A percentile compares a stretch with the other conserved stretches of the same genome.
Conservation (phyloP, 2,113 vertebrate species). For the Solea senegalensis region DNA sequence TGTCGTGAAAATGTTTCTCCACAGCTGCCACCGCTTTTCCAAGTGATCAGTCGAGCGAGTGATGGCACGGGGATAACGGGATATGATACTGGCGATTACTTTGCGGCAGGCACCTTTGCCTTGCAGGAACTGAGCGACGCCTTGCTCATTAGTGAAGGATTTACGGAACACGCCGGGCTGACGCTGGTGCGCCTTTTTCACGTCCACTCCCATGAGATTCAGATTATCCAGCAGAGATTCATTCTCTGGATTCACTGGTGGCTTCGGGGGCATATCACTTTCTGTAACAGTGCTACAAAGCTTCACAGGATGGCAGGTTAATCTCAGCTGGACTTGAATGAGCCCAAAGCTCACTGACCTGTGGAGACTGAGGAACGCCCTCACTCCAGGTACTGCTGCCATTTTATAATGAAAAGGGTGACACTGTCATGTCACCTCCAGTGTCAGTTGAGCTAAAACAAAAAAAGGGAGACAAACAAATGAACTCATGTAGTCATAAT, state of each 20-base stretch:
- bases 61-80: conserved; percentile 81
- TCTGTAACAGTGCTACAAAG: conserved; percentile 17
- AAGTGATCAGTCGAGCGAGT: conserved; percentile 78
- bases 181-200: conserved; percentile 74
- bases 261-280: not conserved
- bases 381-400: conserved; percentile 33
- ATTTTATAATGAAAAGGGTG: conserved; percentile 32
- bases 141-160: conserved; percentile 75
- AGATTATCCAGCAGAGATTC: conserved; percentile 77
- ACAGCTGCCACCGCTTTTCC: conserved; percentile 82
- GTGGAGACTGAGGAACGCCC: conserved; percentile 24
- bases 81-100: conserved; percentile 81
- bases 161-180: conserved; percentile 80
- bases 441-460: conserved; percentile 4
- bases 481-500: not conserved
- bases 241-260: conserved; percentile 55
- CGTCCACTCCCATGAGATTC: conserved; percentile 80
- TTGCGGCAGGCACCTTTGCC: conserved; percentile 77
- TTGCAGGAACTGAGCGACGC: conserved; percentile 78
- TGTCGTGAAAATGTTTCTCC: conserved; percentile 78
- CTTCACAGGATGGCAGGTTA: conserved; percentile 1
- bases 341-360: conserved; percentile 6
- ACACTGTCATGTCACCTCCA: not conserved
- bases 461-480: conserved; percentile 2
- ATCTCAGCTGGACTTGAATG: not conserved